A percentile compares a stretch with the other conserved stretches of the same genome.
phyloP scores from a whole-genome alignment of 2,797 vertebrate species.

The Coregonus sp. region DNA sequence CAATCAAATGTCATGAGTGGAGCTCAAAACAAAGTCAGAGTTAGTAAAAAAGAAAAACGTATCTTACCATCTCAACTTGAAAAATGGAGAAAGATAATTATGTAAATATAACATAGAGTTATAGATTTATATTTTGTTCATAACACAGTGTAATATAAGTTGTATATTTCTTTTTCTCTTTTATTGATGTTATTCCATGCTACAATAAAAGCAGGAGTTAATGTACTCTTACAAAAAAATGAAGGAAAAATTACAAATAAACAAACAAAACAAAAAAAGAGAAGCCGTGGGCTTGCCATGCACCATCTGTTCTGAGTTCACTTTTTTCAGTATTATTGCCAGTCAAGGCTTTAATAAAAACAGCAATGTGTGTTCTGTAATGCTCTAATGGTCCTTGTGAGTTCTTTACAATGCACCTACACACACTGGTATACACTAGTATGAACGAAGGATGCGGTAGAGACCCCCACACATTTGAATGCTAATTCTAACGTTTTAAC shows the following conservation, averaged over 20 bases:
- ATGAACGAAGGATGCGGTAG: neutral
- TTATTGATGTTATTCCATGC: slow-evolving; percentile 99
- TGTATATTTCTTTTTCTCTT: slow-evolving; percentile 98
- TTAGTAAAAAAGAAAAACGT: slow-evolving; percentile 68
- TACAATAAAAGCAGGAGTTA: slow-evolving; percentile 93
- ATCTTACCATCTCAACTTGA: slow-evolving; percentile 99
- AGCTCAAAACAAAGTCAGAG: slow-evolving; percentile 94
- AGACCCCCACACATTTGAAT: neutral
- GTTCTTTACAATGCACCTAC: slow-evolving; percentile 55
- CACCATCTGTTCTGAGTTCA: slow-evolving; percentile 93
- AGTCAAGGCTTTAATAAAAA: slow-evolving; percentile 99
- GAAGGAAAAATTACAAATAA: slow-evolving; percentile 74
- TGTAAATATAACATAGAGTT: slow-evolving; percentile 99
- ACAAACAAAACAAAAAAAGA: slow-evolving; percentile 79
- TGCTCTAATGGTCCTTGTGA: slow-evolving; percentile 70
- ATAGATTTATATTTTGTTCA: slow-evolving; percentile 99
- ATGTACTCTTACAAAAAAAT: slow-evolving; percentile 87
- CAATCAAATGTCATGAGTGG: slow-evolving; percentile 97
- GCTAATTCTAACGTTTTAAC: neutral
- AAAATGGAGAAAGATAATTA: slow-evolving; percentile 99
- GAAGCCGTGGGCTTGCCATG: slow-evolving; percentile 88
- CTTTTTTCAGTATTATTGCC: slow-evolving; percentile 99
- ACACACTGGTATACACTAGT: slow-evolving; percentile 20
- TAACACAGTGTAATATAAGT: slow-evolving; percentile 99
- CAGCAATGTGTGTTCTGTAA: slow-evolving; percentile 97